Base-by-base conservation (phyloP, 2,797 vertebrate species). In the Syngnathus acus region DNA sequence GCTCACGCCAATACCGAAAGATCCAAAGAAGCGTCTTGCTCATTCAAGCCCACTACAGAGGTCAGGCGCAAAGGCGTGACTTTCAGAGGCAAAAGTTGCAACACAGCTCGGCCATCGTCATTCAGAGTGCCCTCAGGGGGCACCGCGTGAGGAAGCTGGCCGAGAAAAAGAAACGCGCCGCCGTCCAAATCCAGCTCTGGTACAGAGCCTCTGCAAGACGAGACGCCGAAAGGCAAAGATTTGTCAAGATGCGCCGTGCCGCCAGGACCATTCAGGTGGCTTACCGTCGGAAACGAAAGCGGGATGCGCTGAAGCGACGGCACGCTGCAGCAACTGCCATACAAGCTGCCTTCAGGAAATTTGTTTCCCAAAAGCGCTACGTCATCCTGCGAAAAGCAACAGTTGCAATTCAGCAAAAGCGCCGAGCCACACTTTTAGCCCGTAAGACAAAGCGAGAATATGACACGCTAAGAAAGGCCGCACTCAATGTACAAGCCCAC, bases 71-170 rank as follows among this genome's bases (percentile, higher is more conserved):
- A 73, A 88, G 88, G 62, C 60, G 55, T 21, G 1, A 39, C 67
- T 87, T 88, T 59, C 60, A 78, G 39, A 32, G 6, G 64, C 10
- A 87, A 43, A 87, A 87, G 73, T 77, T 77, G 9, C 86, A 85
- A 65, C 75, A 80, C 13, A 13, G 0, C 38, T 91, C 93, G 1
- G 92, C 94, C n/a, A 0, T 88, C 6, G 81, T 84, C 74, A 92
- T 98, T 72, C 97, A 99, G 68, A 84, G 88, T 1, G 86, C 87
- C 64, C 93, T 94, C 74, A 91, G 92, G 75, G 86, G 90, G 38
- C 78, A 86, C 2, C 37, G 65, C 16, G 84, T 83, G 63, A 91
- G 91, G 62, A 75, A 55, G 9, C 87, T 70, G 38, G 77, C 91
- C 16, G 67, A 48, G 1, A 65, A 68, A 61, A 74, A 89, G 75